phyloP scores from a whole-genome alignment of 2,113 vertebrate species.

The Nothocercus julius region DNA sequence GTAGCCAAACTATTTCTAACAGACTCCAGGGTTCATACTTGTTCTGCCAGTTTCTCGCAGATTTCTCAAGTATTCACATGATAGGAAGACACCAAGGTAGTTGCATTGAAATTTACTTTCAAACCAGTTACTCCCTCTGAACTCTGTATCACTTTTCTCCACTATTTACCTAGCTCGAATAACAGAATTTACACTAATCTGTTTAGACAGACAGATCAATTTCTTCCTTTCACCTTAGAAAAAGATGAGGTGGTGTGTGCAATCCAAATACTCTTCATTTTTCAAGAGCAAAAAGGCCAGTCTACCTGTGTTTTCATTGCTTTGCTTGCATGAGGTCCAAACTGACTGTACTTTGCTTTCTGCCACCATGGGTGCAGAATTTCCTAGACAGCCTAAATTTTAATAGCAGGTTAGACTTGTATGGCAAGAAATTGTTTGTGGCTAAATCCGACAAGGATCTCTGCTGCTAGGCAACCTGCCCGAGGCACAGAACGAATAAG shows the following conservation, averaged over 20 bases:
- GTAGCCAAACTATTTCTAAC: neutral
- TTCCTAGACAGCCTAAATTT: neutral
- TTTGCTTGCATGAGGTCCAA: neutral
- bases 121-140: neutral
- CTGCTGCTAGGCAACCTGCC: conserved; percentile 24
- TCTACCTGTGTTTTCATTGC: neutral
- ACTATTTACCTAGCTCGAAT: neutral
- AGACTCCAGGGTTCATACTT: neutral
- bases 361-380: neutral
- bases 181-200: neutral
- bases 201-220: neutral
- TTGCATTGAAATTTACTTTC: neutral
- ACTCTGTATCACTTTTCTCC: neutral
- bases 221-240: neutral
- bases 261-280: neutral
- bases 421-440: conserved; percentile 4
- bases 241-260: neutral
- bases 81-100: neutral
- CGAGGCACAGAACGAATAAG: neutral
- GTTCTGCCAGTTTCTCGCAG: neutral
- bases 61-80: neutral
- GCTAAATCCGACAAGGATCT: neutral
- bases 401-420: neutral
- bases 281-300: neutral
- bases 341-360: neutral